Evolutionary conservation across 2,797 vertebrate species (phyloP), one percentile per base, ranked within the genome.

Genomic region (Limnodromus scolopaceus): DNA sequence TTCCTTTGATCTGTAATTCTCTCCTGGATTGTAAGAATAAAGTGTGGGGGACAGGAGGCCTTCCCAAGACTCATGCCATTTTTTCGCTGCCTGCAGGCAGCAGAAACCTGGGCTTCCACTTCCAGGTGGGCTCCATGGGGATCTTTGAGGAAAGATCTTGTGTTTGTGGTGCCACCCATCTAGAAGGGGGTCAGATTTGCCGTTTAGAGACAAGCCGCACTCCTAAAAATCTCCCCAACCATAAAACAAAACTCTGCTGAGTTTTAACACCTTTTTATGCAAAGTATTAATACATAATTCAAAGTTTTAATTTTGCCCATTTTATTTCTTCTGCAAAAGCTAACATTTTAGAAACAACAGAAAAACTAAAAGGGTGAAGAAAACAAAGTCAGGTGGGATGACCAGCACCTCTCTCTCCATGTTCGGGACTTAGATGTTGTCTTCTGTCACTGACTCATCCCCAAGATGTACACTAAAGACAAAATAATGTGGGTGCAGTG

Each of bases 171-270:
- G 54, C 38, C 51, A 49, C 20, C 30, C 9, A 3, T 7, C 30
- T 19, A 22, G 30, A 57, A 49, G 11, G 7, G 17, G 20, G 28
- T 64, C 15, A 32, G 41, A 19, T 49, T 61, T 49, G 25, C 46
- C 2, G 0, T 41, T 49, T 53, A 10, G 51, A 41, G 19, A 25
- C 17, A 34, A 76, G 4, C 18, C 51, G 4, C 11, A 0, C 24
- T 72, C 55, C 69, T 32, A 25, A 69, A 46, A n/a, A 5, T 4
- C 15, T 48, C 10, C 58, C 18, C n/a, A 41, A 5, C 27, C 49
- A 15, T 2, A 45, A 60, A 38, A 18, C 49, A 30, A 36, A 71
- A 16, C 0, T 0, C 48, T 64, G 45, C 27, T 34, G 70, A 55
- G 39, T 32, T 78, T 66, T 49, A 14, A 61, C 30, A 2, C 10